These are phyloP conservation scores for Acromyrmex heyeri DNA, from an alignment of 1,140 invertebrate genomes.

Conservation along the genomic window DNA sequence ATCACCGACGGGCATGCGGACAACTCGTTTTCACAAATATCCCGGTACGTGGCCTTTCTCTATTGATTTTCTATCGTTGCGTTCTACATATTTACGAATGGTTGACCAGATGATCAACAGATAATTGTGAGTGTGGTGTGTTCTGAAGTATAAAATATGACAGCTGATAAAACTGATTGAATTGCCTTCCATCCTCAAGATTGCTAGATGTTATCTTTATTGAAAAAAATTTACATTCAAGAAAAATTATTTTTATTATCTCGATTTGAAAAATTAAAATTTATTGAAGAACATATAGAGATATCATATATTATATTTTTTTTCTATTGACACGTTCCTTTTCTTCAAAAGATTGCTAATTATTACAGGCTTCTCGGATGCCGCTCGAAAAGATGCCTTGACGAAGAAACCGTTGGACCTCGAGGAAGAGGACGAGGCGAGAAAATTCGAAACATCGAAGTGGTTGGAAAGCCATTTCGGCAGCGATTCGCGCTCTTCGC, in stretches of 20 bases:
- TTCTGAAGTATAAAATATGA: neutral
- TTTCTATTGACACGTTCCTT: neutral
- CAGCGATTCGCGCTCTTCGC: slow-evolving; percentile 93
- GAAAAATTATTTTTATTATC: too few species aligned
- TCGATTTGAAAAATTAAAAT: neutral
- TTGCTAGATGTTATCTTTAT: neutral
- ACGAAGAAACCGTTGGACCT: slow-evolving; percentile 93
- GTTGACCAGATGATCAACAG: neutral
- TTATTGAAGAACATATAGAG: neutral
- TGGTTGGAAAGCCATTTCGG: slow-evolving; percentile 97
- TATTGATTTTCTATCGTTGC: slow-evolving; percentile 29
- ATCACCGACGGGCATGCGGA: slow-evolving; percentile 77
- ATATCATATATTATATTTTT: neutral
- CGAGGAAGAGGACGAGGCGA: slow-evolving; percentile 95
- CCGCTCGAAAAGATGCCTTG: slow-evolving; percentile 92
- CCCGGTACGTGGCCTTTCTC: slow-evolving; percentile 50
- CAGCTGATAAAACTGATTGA: neutral
- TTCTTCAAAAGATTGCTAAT: slow-evolving; percentile 25
- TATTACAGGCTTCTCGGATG: slow-evolving; percentile 71
- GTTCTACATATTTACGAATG: slow-evolving; percentile 25
- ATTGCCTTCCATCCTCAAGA: neutral
- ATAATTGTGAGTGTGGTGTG: neutral
- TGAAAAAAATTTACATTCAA: slow-evolving; percentile 10
- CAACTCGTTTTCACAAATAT: slow-evolving; percentile 76
- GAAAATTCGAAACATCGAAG: slow-evolving; percentile 95